Conservation (phyloP, 1,140 invertebrate species). For the Maconellicoccus hirsutus region DNA sequence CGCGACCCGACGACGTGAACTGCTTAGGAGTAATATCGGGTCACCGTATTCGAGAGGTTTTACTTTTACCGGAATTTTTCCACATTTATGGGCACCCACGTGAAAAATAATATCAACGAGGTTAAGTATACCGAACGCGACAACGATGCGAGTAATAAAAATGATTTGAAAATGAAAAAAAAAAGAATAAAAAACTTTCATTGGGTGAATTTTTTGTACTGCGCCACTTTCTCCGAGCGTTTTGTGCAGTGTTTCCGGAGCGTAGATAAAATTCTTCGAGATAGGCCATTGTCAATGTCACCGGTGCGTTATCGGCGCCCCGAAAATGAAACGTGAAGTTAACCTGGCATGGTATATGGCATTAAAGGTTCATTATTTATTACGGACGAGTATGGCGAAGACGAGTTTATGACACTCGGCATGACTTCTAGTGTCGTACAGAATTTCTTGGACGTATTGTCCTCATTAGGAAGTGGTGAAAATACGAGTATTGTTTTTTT, state of each 20-base stretch:
- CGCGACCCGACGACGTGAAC: too few relatives aligned
- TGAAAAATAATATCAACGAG: neutral
- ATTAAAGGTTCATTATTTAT: too few relatives aligned
- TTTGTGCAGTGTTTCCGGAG: neutral
- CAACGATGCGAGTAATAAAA: neutral
- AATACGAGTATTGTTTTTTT: too few relatives aligned
- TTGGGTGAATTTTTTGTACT: neutral
- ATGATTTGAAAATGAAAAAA: too few relatives aligned
- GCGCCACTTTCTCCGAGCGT: neutral
- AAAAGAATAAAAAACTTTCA: neutral
- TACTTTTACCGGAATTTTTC: neutral
- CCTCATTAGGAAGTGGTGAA: too few relatives aligned
- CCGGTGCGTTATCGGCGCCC: neutral
- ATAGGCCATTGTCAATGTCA: neutral
- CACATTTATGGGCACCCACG: neutral
- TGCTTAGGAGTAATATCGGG: too few relatives aligned
- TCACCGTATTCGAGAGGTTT: neutral
- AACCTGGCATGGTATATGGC: too few relatives aligned
- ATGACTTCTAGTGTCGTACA: too few relatives aligned
- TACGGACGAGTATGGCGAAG: too few relatives aligned
- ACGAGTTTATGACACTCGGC: too few relatives aligned
- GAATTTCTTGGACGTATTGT: too few relatives aligned
- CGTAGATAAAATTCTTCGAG: neutral
- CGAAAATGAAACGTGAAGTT: neutral
- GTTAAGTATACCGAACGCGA: neutral